Base-by-base conservation (phyloP, 2,113 vertebrate species). In the Harpagus bidentatus region DNA sequence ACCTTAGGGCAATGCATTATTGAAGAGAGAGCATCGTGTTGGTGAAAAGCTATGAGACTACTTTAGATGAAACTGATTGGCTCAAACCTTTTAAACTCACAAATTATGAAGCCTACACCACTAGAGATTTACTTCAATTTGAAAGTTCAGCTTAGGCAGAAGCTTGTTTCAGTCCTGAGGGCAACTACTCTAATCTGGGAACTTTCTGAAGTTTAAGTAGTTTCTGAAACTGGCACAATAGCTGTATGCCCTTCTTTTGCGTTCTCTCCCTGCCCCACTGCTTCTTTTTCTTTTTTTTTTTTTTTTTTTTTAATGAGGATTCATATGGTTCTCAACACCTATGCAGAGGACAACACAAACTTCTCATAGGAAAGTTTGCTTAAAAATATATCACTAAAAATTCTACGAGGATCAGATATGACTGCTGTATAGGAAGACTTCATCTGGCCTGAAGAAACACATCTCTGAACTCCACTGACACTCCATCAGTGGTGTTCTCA, bases 241-340 rank as follows among this genome's bases (percentile, higher is more conserved):
- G 17, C 4, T 61, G 0, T 7, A 32, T 13, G 15, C 17, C 56
- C 7, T 59, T 8, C 17, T 53, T 53, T 18, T 53, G 10, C 18
- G 28, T 31, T 53, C 20, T 23, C 18, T 3, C 8, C 6, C 10
- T 10, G 2, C 2, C 9, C 7, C 13, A 3, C 10, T 3, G 52
- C 23, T 6, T 8, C 11, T 43, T 16, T 16, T 67, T 36, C 14
- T 36, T 29, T 20, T 2, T 20, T 10, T 42, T 7, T 9, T 16
- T 38, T 11, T 14, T 67, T 50, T 25, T 48, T 45, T 18, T 2
- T 13, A 3, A 17, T 36, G 6, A n/a, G n/a, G 16, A 48, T 26
- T 28, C 14, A 42, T 4, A 4, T 3, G 1, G 23, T 79, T 79
- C 23, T 82, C 61, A 40, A 36, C 21, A 45, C 9, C 16, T 34